These are phyloP conservation scores for Eptatretus atami DNA, from an alignment of 2,797 vertebrate genomes.

Conservation along the genomic window DNA sequence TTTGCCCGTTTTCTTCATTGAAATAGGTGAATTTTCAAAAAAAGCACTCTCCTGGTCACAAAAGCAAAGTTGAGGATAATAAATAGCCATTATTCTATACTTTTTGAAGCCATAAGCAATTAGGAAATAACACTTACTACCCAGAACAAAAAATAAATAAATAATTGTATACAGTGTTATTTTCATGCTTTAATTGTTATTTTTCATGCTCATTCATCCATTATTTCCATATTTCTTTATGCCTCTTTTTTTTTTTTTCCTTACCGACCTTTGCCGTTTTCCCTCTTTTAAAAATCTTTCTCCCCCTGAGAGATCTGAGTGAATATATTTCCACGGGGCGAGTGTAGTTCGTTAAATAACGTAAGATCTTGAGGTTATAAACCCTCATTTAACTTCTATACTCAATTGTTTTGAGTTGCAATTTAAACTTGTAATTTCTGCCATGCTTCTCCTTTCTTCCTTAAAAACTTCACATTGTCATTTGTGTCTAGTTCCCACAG, in stretches of 20 bases:
- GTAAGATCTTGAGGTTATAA: background rate
- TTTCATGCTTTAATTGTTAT: constrained; percentile 8
- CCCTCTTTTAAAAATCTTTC: background rate
- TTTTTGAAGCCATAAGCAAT: constrained; percentile 1
- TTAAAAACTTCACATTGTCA: background rate
- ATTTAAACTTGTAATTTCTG: background rate
- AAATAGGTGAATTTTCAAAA: too few species aligned
- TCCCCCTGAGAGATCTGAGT: background rate
- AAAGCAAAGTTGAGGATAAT: background rate
- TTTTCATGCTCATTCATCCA: background rate
- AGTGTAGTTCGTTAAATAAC: background rate
- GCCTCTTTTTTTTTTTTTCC: background rate
- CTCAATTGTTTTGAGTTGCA: constrained; percentile 1
- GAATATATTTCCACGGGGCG: too few species aligned
- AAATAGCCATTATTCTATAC: background rate
- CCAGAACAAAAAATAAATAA: background rate
- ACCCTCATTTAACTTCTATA: background rate
- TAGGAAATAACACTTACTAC: background rate
- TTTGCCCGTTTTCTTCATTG: background rate
- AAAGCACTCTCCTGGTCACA: background rate
- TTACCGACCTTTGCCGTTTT: too few species aligned
- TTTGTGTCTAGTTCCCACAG: constrained; percentile 31
- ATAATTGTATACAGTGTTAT: too few species aligned
- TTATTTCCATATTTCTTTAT: constrained; percentile 1
- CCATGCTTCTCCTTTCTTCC: background rate